Base-by-base conservation (phyloP, 2,888 invertebrate species). In the Brachyptera putata region DNA sequence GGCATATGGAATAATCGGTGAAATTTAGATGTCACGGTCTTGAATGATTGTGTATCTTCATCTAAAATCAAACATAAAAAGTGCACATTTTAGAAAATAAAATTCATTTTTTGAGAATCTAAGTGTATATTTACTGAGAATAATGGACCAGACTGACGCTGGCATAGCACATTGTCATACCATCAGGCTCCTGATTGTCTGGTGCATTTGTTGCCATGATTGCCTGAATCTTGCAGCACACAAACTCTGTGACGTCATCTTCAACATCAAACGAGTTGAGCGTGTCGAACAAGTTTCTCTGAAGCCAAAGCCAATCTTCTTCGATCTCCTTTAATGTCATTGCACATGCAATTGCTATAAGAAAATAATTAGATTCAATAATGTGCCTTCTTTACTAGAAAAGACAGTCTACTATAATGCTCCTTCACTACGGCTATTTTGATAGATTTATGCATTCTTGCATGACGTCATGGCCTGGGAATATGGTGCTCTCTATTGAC, bases 181-280 rank as follows among this genome's bases (percentile, higher is more conserved):
- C 63, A 26, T 60, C 61, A 24, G 34, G 48, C 36, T 43, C 62
- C 56, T 60, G 62, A 70, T 78, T 81, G 60, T 84, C 84, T 65
- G 85, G 84, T 60, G 73, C 69, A 63, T 81, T 84, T 22, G 88
- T 91, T 16, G 92, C 92, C 67, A 93, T 85, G 57, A 98, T 80
- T n/a, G 95, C 95, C 73, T 95, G 91, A 65, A 98, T 91, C 82
- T 98, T 98, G 72, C 95, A 95, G 67, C 86, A 85, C 0, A 98
- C 95, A 82, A 95, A 98, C 67, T 94, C 92, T 13, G 94, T 94
- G 5, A 94, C 84, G 75, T 98, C 97, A 66, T 94, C 93, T 71
- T 95, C 95, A 39, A 81, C 87, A 68, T 97, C 96, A 80, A 98
- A 95, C 46, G 91, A 88, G 74, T 89, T 87, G 39, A 97, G 77